Evolutionary conservation across 30 jellyfish, hydroid and myxozoan genomes (phyloP), one percentile per base, ranked within the genome.

Genomic region (Mastigias papua): DNA sequence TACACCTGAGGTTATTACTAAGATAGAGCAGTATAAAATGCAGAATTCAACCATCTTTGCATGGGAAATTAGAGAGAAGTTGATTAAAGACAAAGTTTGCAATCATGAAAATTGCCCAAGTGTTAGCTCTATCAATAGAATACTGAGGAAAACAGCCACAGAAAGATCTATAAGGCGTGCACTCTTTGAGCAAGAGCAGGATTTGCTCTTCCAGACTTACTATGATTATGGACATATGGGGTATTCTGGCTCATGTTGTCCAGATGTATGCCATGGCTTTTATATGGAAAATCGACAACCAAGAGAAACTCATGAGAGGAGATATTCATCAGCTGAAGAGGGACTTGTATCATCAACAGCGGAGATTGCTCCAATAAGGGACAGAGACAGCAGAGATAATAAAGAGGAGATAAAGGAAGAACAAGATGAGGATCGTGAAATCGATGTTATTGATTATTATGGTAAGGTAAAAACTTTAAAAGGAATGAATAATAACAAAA

Each of bases 61-160:
- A 19, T 96, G 99, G 99, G 99, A 96, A 78, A 96, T 96, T 32
- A 75, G 99, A 27, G 99, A 96, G 76, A 87, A 87, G 84, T 89
- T 96, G 26, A 88, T 96, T 78, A 80, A 91, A 61, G 97, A 97
- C 1, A 80, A 89, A 9, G 91, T 96, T 0, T 96, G 98, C 48
- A 72, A 48, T 25, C 46, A 82, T 9, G 96, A 89, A 15, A 91
- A 68, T 51, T 76, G 98, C 35, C 99, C 99, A 17, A 96, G 99
- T 81, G 97, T 96, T 86, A 96, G 99, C 86, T 96, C 99, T 16
- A 96, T 96, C 87, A 96, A 96, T 76, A 95, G 99, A 10, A 96
- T 96, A n/a, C 82, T 96, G 15, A 88, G 99, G 6, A 96, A 91
- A 80, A 78, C 94, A 34, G 99, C 99, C 8, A 96, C 99, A 5